These are phyloP conservation scores for Pseudomyrmex gracilis DNA, from an alignment of 1,140 invertebrate genomes.

Conservation along the genomic window DNA sequence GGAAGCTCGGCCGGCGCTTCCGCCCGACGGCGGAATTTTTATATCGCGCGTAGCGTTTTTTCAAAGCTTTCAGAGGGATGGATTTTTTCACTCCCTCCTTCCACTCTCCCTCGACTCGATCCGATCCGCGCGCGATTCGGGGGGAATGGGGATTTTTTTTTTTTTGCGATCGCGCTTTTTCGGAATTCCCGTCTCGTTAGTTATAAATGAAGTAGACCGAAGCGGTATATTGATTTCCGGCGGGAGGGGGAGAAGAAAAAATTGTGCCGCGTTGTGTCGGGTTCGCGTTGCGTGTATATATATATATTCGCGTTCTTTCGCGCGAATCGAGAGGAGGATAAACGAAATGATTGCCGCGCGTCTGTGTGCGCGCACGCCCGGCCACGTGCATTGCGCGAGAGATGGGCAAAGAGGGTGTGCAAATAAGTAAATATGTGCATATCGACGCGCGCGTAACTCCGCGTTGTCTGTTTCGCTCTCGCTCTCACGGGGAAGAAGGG, in stretches of 20 bases:
- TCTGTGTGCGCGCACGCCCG: background rate
- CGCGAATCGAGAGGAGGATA: background rate
- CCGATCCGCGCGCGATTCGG: slow-evolving; percentile 1
- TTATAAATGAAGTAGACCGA: no score
- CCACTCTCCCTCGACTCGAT: background rate
- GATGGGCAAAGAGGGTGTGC: slow-evolving; percentile 11
- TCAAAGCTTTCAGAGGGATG: background rate
- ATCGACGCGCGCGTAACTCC: slow-evolving; percentile 24
- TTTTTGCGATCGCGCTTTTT: background rate
- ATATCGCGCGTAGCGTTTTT: slow-evolving; percentile 10
- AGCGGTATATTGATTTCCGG: no score
- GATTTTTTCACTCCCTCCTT: no score
- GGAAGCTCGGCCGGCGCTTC: background rate
- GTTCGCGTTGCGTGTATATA: background rate
- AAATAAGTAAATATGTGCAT: slow-evolving; percentile 49
- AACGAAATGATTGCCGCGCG: slow-evolving; percentile 8
- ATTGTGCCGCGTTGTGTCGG: background rate
- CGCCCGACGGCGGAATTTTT: background rate
- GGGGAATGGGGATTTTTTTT: background rate
- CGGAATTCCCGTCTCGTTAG: no score
- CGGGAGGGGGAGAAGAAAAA: background rate
- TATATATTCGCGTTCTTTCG: background rate
- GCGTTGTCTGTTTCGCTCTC: background rate
- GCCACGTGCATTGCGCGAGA: background rate
- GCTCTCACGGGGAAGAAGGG: background rate